phyloP scores from a whole-genome alignment of 2,113 vertebrate species.

The Bubo blakistoni region DNA sequence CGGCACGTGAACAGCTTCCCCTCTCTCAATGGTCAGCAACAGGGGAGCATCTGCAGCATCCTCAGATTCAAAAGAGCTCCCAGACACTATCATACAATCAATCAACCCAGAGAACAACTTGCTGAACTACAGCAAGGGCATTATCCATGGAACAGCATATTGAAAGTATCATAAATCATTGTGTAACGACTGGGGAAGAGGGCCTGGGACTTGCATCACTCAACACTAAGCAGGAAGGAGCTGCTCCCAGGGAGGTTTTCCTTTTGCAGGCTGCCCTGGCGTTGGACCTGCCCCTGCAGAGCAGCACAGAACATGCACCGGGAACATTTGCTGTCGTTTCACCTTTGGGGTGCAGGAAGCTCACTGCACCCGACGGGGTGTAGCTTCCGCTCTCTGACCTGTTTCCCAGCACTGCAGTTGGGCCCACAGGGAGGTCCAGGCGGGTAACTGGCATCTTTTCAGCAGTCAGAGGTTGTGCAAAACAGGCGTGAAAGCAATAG shows the following conservation, averaged over 20 bases:
- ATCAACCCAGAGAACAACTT: background rate
- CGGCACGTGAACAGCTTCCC: accelerated
- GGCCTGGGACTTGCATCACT: background rate
- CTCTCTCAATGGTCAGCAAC: background rate
- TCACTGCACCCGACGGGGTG: accelerated
- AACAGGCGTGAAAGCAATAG: background rate
- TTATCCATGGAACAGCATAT: background rate
- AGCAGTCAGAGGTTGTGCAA: background rate
- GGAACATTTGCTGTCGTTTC: background rate
- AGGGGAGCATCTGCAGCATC: background rate
- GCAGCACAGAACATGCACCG: accelerated
- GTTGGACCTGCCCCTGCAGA: background rate
- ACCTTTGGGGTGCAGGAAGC: background rate
- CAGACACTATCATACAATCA: background rate
- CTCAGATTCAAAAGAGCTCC: background rate
- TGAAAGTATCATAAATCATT: background rate
- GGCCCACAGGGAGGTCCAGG: background rate
- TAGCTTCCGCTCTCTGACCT: background rate
- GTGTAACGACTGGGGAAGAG: background rate
- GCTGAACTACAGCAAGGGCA: background rate
- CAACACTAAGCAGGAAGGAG: background rate
- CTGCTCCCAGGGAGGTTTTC: background rate
- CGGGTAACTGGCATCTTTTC: background rate
- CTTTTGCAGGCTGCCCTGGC: background rate
- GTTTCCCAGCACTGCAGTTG: background rate